Percentiles rank a stretch among this genome's conserved stretches.
phyloP scores from a whole-genome alignment of 1,140 invertebrate species.

The Lepidurus arcticus region DNA sequence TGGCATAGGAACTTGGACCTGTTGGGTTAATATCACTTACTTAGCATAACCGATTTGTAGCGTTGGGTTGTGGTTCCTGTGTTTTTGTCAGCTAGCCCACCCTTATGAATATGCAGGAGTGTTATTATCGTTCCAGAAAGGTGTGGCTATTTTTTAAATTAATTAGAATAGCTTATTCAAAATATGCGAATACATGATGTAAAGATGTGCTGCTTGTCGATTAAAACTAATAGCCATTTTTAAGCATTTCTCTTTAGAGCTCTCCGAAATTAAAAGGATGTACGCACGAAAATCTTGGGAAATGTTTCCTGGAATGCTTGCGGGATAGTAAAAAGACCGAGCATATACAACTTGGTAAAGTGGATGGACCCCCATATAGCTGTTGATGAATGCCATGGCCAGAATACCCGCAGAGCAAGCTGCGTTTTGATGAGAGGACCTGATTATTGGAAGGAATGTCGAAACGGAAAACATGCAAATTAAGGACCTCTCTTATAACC shows the following conservation, averaged over 20 bases:
- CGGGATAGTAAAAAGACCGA: neutral
- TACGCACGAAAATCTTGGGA: neutral
- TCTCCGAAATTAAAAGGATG: neutral
- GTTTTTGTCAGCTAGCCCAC: too few species aligned
- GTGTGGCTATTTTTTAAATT: too few species aligned
- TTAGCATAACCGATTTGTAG: too few species aligned
- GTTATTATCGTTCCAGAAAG: too few species aligned
- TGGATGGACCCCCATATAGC: conserved; percentile 11
- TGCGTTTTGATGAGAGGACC: conserved; percentile 18
- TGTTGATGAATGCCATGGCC: conserved; percentile 16
- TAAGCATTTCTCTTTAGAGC: neutral
- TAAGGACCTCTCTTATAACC: neutral
- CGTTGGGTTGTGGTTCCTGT: too few species aligned
- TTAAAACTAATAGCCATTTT: too few species aligned
- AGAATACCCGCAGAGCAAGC: conserved; percentile 12
- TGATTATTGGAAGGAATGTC: conserved; percentile 19
- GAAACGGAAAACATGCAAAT: conserved; percentile 22
- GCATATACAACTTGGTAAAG: neutral
- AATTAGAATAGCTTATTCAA: too few species aligned
- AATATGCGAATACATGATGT: too few species aligned
- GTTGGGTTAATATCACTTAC: too few species aligned
- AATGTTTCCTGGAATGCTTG: neutral
- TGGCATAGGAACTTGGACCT: too few species aligned
- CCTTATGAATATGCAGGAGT: too few species aligned
- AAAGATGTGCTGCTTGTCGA: too few species aligned